These are phyloP conservation scores for Choloepus hoffmanni DNA, from an alignment of 2,113 vertebrate species.

Conservation along the genomic window DNA sequence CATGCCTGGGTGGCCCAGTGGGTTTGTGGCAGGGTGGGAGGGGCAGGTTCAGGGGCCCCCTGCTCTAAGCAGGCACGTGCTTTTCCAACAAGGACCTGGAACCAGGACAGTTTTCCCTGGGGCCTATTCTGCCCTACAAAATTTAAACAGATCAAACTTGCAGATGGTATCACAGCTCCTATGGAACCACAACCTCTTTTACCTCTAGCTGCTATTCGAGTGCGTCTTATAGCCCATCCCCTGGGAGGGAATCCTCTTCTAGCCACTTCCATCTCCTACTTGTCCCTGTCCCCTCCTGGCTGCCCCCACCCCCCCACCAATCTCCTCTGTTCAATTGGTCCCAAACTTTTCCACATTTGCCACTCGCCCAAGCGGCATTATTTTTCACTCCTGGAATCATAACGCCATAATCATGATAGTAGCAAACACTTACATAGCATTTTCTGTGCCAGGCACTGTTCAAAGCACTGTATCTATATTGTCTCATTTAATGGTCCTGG, in stretches of 20 bases:
- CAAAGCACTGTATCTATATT: background rate
- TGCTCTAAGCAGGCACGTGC: background rate
- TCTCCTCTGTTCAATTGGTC: background rate
- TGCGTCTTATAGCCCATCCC: background rate
- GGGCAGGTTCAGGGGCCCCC: background rate
- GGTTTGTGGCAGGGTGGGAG: background rate
- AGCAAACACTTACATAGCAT: background rate
- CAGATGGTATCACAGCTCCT: conserved; percentile 46
- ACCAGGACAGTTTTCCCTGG: conserved; percentile 62
- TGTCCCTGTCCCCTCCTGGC: background rate
- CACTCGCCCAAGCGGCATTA: background rate
- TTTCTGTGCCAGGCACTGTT: background rate
- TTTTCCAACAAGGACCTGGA: conserved; percentile 33
- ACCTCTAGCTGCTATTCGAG: background rate
- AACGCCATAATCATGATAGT: background rate
- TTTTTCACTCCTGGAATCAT: background rate
- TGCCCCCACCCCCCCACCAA: too few relatives aligned
- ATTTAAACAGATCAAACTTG: conserved; percentile 49
- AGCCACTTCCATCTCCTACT: background rate
- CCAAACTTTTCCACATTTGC: background rate
- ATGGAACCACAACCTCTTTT: background rate
- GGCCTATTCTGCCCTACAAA: conserved; percentile 70
- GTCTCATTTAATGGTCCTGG: background rate
- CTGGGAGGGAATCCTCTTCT: background rate
- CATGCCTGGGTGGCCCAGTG: background rate